phyloP scores from a whole-genome alignment of 2,797 vertebrate species.

The Threskiornis aethiopicus region DNA sequence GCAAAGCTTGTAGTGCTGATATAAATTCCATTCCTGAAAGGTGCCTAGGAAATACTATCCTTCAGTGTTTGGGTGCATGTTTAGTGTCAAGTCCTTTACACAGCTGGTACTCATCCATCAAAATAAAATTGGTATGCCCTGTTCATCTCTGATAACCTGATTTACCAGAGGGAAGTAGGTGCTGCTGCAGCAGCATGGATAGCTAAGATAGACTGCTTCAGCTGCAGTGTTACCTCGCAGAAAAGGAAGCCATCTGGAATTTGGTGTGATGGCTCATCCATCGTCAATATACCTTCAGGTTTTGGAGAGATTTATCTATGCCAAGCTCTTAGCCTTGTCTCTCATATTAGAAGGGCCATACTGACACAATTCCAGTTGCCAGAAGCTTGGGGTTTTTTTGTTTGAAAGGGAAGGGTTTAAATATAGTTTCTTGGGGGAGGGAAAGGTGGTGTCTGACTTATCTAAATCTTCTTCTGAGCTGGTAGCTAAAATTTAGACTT shows the following conservation, averaged over 20 bases:
- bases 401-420: not conserved
- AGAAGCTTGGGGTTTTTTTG: not conserved
- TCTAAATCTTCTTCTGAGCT: not conserved
- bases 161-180: not conserved
- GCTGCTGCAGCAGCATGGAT: not conserved
- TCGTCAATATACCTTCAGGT: not conserved
- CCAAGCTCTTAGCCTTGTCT: not conserved
- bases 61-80: not conserved
- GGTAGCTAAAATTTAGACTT: not conserved
- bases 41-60: not conserved
- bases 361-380: not conserved
- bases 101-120: not conserved
- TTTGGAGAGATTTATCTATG: not conserved
- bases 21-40: not conserved
- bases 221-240: not conserved
- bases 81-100: not conserved
- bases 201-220: not conserved
- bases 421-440: not conserved
- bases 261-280: not conserved
- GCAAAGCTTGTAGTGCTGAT: not conserved
- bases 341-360: not conserved
- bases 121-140: not conserved
- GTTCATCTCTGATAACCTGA: not conserved
- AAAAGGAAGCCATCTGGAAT: not conserved
- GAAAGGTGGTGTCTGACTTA: not conserved